Conservation (phyloP, 2,888 invertebrate genomes). For the Lepidocyrtinus sp. region DNA sequence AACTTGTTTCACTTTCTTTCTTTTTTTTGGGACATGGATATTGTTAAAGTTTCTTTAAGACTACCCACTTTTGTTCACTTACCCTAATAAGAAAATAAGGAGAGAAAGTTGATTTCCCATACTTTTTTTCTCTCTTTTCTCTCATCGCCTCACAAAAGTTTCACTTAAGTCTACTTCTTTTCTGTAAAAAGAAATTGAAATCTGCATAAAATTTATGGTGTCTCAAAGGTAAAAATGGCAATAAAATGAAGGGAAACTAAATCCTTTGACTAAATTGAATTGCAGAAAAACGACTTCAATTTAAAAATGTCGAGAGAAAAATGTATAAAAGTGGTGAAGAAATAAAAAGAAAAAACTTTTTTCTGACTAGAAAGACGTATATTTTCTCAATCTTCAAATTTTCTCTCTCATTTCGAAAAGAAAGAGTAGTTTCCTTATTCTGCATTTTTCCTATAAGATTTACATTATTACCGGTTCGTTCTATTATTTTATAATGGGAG, state of each 20-base stretch:
- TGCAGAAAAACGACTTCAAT: constrained; percentile 71
- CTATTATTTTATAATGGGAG: constrained; percentile 53
- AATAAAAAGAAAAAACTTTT: constrained; percentile 50
- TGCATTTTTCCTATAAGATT: constrained; percentile 47
- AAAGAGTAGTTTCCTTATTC: constrained; percentile 30
- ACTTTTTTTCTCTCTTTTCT: neutral
- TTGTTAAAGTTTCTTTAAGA: constrained; percentile 50
- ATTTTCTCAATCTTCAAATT: constrained; percentile 47
- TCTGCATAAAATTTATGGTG: constrained; percentile 71
- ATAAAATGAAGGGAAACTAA: constrained; percentile 71
- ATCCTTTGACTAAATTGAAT: constrained; percentile 71
- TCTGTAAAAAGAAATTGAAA: constrained; percentile 70
- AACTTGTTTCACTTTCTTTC: constrained; percentile 56
- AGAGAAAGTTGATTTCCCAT: constrained; percentile 16
- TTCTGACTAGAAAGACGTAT: constrained; percentile 40
- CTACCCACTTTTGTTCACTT: neutral
- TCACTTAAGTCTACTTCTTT: neutral
- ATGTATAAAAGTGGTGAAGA: constrained; percentile 34
- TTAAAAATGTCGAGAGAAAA: constrained; percentile 68
- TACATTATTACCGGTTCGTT: constrained; percentile 41
- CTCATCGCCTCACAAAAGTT: no score
- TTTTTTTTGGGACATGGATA: constrained; percentile 37
- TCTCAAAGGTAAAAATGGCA: constrained; percentile 71
- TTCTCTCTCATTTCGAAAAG: constrained; percentile 12
- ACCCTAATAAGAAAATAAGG: constrained; percentile 14